phyloP scores from a whole-genome alignment of 2,797 vertebrate genomes.

The Tympanoctomys barrerae region DNA sequence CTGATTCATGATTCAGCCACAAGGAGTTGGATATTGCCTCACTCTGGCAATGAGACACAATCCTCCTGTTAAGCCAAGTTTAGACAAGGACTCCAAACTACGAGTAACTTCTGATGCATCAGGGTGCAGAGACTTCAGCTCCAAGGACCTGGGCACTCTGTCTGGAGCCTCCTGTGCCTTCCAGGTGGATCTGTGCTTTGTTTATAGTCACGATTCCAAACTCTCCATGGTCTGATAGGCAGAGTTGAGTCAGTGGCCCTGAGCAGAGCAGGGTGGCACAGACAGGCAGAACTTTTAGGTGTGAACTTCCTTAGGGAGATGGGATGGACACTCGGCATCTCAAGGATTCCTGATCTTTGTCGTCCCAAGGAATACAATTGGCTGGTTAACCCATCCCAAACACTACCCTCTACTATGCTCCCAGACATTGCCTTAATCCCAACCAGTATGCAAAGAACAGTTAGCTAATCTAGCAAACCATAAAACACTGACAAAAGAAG shows the following conservation, averaged over 20 bases:
- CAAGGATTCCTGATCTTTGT: not conserved
- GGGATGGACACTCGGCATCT: not conserved
- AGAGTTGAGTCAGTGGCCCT: not conserved
- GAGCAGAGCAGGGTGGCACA: not conserved
- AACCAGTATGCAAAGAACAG: not conserved
- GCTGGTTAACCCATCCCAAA: not conserved
- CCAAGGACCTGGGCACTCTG: not conserved
- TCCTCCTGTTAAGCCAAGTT: constrained; percentile 57
- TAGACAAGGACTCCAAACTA: constrained; percentile 49
- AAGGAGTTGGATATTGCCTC: constrained; percentile 38
- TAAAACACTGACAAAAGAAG: constrained; percentile 45
- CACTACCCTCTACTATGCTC: not conserved
- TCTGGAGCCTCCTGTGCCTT: not conserved
- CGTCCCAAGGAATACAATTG: not conserved
- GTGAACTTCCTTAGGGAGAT: not conserved
- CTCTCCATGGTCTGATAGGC: not conserved
- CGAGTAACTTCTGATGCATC: constrained; percentile 27
- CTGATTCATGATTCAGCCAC: constrained; percentile 44
- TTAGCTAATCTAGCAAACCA: constrained; percentile 48
- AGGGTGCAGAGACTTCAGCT: not conserved
- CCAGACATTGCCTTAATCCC: not conserved
- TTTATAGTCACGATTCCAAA: not conserved
- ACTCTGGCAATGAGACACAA: constrained; percentile 42
- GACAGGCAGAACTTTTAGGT: not conserved
- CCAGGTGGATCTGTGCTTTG: not conserved